Conservation (phyloP, 2,797 vertebrate species). For the Danio kyathit region DNA sequence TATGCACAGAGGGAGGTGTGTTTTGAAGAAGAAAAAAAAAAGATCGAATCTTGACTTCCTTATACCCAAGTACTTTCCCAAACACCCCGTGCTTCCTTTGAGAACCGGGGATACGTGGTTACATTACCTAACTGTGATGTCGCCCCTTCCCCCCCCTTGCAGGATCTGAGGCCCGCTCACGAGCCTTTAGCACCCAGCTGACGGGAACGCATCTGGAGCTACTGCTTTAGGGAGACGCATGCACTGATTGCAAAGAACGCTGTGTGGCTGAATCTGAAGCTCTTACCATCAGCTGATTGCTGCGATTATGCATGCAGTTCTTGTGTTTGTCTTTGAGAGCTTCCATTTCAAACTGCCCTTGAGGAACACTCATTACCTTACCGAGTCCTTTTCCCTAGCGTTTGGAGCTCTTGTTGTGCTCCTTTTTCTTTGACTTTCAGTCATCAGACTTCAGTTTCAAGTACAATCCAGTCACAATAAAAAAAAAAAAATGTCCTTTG, state of each 20-base stretch:
- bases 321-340: constrained; percentile 31
- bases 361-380: constrained; percentile 4
- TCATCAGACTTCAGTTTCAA: neutral
- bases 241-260: constrained; percentile 24
- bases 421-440: constrained; percentile 10
- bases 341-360: constrained; percentile 36
- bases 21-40: constrained; percentile 65
- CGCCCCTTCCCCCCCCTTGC: constrained; percentile 17
- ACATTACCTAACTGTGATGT: constrained; percentile 40
- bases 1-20: constrained; percentile 69
- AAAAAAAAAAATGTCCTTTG: neutral
- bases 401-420: neutral
- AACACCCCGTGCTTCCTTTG: constrained; percentile 57
- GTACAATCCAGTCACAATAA: neutral
- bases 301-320: constrained; percentile 44
- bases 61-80: constrained; percentile 65
- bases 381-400: neutral
- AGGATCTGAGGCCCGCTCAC: constrained; percentile 39
- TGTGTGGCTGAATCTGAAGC: constrained; percentile 25
- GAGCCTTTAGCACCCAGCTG: constrained; percentile 26
- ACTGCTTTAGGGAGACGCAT: constrained; percentile 36
- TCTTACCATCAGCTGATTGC: constrained; percentile 46
- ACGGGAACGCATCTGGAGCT: constrained; percentile 22
- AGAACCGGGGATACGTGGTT: constrained; percentile 55
- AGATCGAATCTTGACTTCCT: constrained; percentile 52